Evolutionary conservation across 2,113 vertebrate genomes (phyloP), one percentile per base, ranked within the genome.

Genomic region (Grammomys dolichurus): DNA sequence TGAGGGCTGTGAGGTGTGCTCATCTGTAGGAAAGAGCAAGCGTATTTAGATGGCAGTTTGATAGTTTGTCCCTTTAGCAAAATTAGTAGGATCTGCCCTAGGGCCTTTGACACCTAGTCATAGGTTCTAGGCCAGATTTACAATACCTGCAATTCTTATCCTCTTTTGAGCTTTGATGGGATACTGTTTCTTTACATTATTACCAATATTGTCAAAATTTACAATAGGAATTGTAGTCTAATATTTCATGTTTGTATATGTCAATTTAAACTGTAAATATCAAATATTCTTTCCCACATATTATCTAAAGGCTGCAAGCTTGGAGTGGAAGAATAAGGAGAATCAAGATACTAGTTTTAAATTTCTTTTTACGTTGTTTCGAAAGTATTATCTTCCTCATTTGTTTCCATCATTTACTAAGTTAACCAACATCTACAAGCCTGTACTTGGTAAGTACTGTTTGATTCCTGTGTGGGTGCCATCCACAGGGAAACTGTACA

Each of bases 381-480:
- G 99, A 98, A 99, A 99, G 98, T 99, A 99, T 99, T 99, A 99
- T 97, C 99, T 99, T 98, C 99, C 99, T 94, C 99, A 99, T 98
- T 98, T 99, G 33, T 99, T 99, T 98, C 99, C 99, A 43, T 99
- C 99, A 63, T 99, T 99, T 98, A 99, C 99, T 93, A 99, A 99
- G 97, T 98, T 99, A 94, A 99, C 99, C 95, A 99, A 99, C 98
- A 99, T 99, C 97, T 99, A 99, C 98, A 99, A 99, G 97, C 99
- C 99, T 97, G 99, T 99, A 96, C 99, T 99, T 94, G 99, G 99
- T 99, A 98, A 99, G 99, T 98, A 81, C n/a, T 84, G 28, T 75
- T 26, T 60, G 54, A 63, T 26, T 40, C 3, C 0, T 82, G 13
- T 88, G 6, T 86, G 72, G 80, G 43, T 36, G 36, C 77, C 43